Evolutionary conservation across 2,888 invertebrate genomes (phyloP).

Genomic region (Eutolmus rufibarbis): DNA sequence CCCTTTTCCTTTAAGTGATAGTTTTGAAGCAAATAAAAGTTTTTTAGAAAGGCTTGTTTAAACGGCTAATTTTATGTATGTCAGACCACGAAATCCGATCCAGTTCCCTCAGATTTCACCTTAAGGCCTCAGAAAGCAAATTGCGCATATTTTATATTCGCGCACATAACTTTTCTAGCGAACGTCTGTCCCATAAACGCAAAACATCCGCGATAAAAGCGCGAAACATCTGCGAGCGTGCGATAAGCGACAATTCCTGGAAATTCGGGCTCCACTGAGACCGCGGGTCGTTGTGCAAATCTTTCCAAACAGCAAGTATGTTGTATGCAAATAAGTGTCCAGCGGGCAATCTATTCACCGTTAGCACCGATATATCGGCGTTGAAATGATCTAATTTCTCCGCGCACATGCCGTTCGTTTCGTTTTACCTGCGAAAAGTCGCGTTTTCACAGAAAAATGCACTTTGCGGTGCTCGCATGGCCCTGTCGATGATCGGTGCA

Average conservation of each 20-base stretch:
- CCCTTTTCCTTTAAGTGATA: no score
- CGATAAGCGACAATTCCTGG: not conserved
- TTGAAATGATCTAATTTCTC: conserved; percentile 27
- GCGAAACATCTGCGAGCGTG: not conserved
- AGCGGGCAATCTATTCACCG: not conserved
- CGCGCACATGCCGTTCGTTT: not conserved
- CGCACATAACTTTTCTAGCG: not conserved
- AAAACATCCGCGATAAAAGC: not conserved
- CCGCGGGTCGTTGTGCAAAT: not conserved
- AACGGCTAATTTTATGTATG: not conserved
- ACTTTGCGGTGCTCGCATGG: not conserved
- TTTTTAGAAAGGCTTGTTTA: not conserved
- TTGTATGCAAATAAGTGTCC: conserved; percentile 8
- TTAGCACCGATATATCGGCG: not conserved
- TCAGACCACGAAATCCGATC: not conserved
- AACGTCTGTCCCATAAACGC: not conserved
- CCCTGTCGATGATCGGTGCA: not conserved
- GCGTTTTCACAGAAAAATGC: not conserved
- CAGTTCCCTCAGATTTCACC: not conserved
- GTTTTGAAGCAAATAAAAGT: no score
- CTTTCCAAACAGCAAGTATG: not conserved
- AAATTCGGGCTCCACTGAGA: not conserved
- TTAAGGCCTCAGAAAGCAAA: not conserved
- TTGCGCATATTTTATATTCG: not conserved
- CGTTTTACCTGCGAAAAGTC: not conserved